Evolutionary conservation across 2,797 vertebrate genomes (phyloP).

Genomic region (Fundulus diaphanus): DNA sequence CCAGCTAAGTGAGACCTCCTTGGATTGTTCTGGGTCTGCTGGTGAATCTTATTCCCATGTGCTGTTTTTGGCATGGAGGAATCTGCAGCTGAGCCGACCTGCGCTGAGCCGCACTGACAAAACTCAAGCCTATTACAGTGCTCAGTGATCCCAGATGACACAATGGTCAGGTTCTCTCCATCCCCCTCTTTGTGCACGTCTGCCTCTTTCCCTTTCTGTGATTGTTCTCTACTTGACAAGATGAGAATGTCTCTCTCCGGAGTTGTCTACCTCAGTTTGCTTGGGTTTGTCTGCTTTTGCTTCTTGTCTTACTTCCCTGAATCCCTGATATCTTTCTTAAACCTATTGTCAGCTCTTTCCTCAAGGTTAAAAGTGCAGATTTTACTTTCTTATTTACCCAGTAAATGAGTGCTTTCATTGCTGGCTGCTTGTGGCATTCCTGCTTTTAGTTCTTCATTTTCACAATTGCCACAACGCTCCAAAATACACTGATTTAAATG

Average conservation of each 20-base stretch:
- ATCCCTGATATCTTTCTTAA: conserved; percentile 13
- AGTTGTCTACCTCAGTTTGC: conserved; percentile 31
- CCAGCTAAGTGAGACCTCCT: conserved; percentile 66
- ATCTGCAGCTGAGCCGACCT: conserved; percentile 57
- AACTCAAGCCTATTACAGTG: conserved; percentile 76
- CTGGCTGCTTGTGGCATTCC: neutral
- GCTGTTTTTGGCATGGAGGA: conserved; percentile 59
- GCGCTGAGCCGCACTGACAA: conserved; percentile 55
- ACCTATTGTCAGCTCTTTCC: conserved; percentile 9
- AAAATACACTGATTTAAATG: neutral
- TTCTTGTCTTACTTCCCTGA: conserved; percentile 7
- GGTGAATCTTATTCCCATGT: conserved; percentile 60
- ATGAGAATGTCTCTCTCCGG: conserved; percentile 18
- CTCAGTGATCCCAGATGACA: conserved; percentile 77
- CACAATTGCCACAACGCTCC: neutral
- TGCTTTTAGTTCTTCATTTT: neutral
- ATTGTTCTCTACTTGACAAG: conserved; percentile 43
- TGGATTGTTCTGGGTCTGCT: conserved; percentile 48
- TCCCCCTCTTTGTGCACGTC: conserved; percentile 27
- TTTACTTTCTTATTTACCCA: conserved; percentile 11
- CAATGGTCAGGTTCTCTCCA: conserved; percentile 32
- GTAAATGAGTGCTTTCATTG: neutral
- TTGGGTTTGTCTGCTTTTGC: conserved; percentile 11
- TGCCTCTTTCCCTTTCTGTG: conserved; percentile 20
- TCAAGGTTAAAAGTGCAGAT: conserved; percentile 4